A percentile compares a stretch with the other conserved stretches of the same genome.
Evolutionary conservation across 2,797 vertebrate species (phyloP).

Genomic region (Epinephelus coioides): DNA sequence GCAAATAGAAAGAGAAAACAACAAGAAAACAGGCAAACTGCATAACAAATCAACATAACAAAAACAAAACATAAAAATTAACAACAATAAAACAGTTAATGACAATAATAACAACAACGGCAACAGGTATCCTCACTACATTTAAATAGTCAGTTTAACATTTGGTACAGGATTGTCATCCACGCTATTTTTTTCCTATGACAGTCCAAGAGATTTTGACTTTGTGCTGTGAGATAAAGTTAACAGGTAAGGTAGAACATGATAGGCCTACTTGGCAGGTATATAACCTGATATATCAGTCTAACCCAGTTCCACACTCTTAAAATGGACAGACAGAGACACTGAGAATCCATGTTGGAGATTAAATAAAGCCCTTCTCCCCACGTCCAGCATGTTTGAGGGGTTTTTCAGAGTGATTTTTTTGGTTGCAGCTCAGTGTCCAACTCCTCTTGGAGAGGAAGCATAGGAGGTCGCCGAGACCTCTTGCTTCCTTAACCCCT

Average conservation of each 20-base stretch:
- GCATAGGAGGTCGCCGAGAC: conserved; percentile 81
- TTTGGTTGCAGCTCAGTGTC: conserved; percentile 59
- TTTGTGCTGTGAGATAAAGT: not conserved
- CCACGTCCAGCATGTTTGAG: not conserved
- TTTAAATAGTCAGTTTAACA: too few relatives aligned
- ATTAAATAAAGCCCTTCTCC: conserved; percentile 11
- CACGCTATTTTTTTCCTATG: not conserved
- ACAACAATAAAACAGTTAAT: too few relatives aligned
- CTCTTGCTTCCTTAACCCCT: conserved; percentile 83
- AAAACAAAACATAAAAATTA: too few relatives aligned
- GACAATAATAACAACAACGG: too few relatives aligned
- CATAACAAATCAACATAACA: too few relatives aligned
- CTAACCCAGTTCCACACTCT: not conserved
- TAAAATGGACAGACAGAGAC: conserved; percentile 9
- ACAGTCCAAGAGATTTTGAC: not conserved
- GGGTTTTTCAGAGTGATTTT: conserved; percentile 20
- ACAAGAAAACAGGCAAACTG: too few relatives aligned
- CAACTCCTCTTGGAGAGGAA: conserved; percentile 78
- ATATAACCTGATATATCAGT: not conserved
- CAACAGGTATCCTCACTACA: too few relatives aligned
- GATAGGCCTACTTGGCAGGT: not conserved
- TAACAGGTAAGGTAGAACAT: conserved; percentile 1
- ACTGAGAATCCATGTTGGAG: conserved; percentile 1
- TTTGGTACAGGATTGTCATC: not conserved
- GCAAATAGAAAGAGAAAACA: too few relatives aligned